A percentile compares a stretch with the other conserved stretches of the same genome.
Evolutionary conservation across 2,888 invertebrate genomes (phyloP).

Genomic region (Agonum fuliginosum): DNA sequence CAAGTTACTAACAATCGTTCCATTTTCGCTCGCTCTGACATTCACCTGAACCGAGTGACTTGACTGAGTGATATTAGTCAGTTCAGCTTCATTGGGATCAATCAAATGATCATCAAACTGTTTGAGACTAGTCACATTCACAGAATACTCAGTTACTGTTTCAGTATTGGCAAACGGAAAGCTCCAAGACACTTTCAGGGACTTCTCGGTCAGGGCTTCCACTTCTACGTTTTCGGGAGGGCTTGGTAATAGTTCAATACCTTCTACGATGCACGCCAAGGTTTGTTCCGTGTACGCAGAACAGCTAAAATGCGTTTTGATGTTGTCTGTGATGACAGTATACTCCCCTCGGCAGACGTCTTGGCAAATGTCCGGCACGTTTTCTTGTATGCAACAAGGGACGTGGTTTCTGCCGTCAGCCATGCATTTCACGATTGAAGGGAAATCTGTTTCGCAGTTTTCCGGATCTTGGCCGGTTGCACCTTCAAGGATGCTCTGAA

Average conservation of each 20-base stretch:
- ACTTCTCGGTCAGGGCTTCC: slow-evolving; percentile 83
- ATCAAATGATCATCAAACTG: slow-evolving; percentile 80
- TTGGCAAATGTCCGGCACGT: slow-evolving; percentile 89
- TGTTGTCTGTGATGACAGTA: slow-evolving; percentile 87
- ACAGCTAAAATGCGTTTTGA: slow-evolving; percentile 89
- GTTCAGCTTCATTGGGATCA: slow-evolving; percentile 72
- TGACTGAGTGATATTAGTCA: slow-evolving; percentile 67
- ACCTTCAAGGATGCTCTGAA: slow-evolving; percentile 76
- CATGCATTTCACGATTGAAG: slow-evolving; percentile 86
- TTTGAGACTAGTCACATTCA: slow-evolving; percentile 83
- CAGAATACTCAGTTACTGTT: slow-evolving; percentile 79
- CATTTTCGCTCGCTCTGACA: slow-evolving; percentile 78
- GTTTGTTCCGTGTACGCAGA: slow-evolving; percentile 88
- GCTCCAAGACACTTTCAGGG: slow-evolving; percentile 83
- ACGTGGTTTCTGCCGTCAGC: slow-evolving; percentile 90
- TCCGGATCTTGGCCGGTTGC: slow-evolving; percentile 78
- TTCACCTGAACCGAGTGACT: slow-evolving; percentile 73
- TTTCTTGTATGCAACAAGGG: slow-evolving; percentile 87
- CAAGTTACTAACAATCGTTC: slow-evolving; percentile 78
- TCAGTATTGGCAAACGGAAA: slow-evolving; percentile 80
- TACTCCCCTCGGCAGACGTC: slow-evolving; percentile 91
- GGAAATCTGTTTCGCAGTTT: slow-evolving; percentile 87
- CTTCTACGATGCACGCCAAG: slow-evolving; percentile 88
- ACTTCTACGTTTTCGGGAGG: slow-evolving; percentile 83
- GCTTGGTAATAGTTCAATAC: slow-evolving; percentile 86